Percentiles rank a stretch among this genome's conserved stretches.
Conservation (phyloP, 2,113 vertebrate species). For the Mustela nigripes region DNA sequence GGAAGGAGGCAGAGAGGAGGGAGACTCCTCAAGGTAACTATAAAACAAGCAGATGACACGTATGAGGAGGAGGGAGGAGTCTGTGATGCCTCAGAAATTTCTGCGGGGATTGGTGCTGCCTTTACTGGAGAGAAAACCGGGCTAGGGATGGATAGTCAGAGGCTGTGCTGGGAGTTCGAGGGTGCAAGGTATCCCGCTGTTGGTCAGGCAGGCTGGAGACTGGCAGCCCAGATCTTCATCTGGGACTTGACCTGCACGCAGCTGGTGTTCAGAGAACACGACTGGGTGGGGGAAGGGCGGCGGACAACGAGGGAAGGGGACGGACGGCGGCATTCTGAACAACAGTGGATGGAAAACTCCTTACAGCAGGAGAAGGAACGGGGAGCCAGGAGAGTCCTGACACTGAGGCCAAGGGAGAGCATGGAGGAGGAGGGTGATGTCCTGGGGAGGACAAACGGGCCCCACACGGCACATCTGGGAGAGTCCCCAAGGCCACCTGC, state of each 20-base stretch:
- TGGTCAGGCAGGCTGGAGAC: background rate
- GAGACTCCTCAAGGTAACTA: background rate
- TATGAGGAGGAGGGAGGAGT: background rate
- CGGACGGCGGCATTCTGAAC: background rate
- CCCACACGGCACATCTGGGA: background rate
- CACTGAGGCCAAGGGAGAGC: too few species aligned
- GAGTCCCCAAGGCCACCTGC: fast-evolving
- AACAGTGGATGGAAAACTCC: background rate
- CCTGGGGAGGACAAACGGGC: fast-evolving
- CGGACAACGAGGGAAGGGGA: background rate
- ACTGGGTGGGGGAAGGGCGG: background rate
- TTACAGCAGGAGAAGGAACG: fast-evolving
- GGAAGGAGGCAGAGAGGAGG: background rate
- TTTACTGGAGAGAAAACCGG: background rate
- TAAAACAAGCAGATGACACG: background rate
- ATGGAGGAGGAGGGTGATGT: fast-evolving
- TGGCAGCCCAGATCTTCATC: too few species aligned
- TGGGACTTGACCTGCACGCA: fast-evolving
- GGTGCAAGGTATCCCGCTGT: too few species aligned
- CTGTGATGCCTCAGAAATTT: background rate
- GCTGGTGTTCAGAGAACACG: background rate
- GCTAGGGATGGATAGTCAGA: background rate
- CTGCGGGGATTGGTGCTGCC: too few species aligned
- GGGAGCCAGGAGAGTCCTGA: background rate
- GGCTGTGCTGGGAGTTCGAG: fast-evolving